These are phyloP conservation scores for Leptodactylus fuscus DNA, from an alignment of 2,113 vertebrate species.

Conservation along the genomic window DNA sequence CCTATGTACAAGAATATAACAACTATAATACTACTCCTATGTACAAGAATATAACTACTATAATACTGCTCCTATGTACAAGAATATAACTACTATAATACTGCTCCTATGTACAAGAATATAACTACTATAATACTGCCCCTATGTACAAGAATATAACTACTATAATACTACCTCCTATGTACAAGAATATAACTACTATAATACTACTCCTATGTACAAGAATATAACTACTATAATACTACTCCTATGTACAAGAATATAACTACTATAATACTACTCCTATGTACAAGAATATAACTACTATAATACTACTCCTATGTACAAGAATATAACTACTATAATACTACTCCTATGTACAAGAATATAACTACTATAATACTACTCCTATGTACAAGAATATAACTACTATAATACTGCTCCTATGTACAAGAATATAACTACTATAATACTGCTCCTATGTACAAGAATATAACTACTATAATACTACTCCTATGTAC, in stretches of 20 bases:
- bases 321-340: neutral
- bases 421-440: neutral
- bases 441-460: slow-evolving; percentile 1
- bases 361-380: slow-evolving; percentile 4
- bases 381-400: neutral
- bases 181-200: neutral
- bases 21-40: no score
- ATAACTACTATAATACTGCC: neutral
- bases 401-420: neutral
- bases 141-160: no score
- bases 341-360: neutral
- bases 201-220: neutral
- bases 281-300: slow-evolving; percentile 2
- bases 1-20: neutral
- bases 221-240: neutral
- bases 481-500: neutral
- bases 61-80: neutral
- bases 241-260: neutral
- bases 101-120: neutral
- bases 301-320: neutral
- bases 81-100: slow-evolving; percentile 7
- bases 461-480: neutral
- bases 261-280: slow-evolving; percentile 3
- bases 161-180: neutral
- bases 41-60: no score